Conservation (phyloP, 2,797 vertebrate genomes). For the Phoeniculus purpureus region DNA sequence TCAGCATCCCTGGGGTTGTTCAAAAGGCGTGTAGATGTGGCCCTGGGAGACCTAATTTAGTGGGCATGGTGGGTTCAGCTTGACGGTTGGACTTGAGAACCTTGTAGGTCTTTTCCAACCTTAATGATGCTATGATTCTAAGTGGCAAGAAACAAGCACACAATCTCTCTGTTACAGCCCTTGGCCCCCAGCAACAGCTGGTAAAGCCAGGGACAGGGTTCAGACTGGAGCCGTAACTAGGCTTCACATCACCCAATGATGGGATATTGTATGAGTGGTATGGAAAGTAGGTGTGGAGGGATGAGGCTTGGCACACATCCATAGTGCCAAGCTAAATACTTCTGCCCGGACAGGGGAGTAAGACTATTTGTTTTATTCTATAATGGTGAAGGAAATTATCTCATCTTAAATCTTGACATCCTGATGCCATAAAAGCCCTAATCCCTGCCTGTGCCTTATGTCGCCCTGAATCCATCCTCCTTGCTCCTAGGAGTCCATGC, state of each 20-base stretch:
- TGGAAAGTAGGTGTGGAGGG: not conserved
- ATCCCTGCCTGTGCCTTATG: not conserved
- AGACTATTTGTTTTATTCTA: not conserved
- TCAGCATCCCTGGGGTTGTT: too few relatives aligned
- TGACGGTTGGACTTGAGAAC: too few relatives aligned
- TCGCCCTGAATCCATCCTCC: not conserved
- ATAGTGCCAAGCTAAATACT: not conserved
- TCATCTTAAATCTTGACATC: not conserved
- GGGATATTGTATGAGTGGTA: not conserved
- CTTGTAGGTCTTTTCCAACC: too few relatives aligned
- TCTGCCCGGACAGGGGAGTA: not conserved
- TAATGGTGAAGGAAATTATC: not conserved
- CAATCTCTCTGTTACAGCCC: not conserved
- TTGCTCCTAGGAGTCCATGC: not conserved
- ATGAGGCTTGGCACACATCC: not conserved
- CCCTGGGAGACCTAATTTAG: too few relatives aligned
- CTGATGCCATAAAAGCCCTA: not conserved
- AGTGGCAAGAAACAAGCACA: fast-evolving
- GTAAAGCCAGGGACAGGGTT: not conserved
- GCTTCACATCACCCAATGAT: fast-evolving
- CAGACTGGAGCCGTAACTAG: not conserved
- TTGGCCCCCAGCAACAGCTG: not conserved
- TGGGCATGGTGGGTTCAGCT: too few relatives aligned
- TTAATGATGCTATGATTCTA: too few relatives aligned
- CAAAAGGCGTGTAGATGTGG: too few relatives aligned